phyloP scores from a whole-genome alignment of 2,888 invertebrate genomes.

The Dermolepida albohirtum region DNA sequence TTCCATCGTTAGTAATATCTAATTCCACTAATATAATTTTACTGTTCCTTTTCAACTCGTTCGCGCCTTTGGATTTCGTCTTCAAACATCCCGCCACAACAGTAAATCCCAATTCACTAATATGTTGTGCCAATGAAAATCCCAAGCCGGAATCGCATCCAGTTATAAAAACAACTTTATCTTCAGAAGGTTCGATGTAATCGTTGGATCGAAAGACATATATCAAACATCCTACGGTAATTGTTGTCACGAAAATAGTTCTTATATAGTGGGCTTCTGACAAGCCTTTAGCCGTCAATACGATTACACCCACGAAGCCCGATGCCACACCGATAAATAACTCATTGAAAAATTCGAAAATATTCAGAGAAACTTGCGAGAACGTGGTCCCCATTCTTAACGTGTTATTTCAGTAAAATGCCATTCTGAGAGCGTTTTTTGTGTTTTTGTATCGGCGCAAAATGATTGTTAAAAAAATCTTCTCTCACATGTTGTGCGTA shows the following conservation, averaged over 20 bases:
- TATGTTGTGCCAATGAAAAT: constrained; percentile 75
- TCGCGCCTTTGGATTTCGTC: constrained; percentile 72
- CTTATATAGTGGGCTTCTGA: constrained; percentile 55
- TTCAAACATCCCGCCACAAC: constrained; percentile 83
- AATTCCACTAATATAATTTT: constrained; percentile 69
- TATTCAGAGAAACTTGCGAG: constrained; percentile 43
- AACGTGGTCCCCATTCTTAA: constrained; percentile 47
- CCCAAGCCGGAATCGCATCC: constrained; percentile 92
- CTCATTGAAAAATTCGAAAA: constrained; percentile 61
- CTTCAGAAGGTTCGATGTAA: constrained; percentile 50
- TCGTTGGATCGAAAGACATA: constrained; percentile 54
- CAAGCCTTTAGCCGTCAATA: constrained; percentile 58
- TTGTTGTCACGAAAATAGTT: constrained; percentile 54
- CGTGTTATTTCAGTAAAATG: neutral
- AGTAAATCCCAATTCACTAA: constrained; percentile 73
- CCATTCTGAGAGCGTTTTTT: constrained; percentile 1
- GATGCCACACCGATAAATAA: constrained; percentile 59
- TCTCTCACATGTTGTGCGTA: constrained; percentile 13
- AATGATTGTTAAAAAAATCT: too few relatives aligned
- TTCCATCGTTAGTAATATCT: constrained; percentile 75
- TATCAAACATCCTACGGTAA: constrained; percentile 57
- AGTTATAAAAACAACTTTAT: constrained; percentile 75
- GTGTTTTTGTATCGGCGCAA: neutral
- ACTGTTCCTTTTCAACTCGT: constrained; percentile 60
- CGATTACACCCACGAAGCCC: constrained; percentile 59